Evolutionary conservation across 2,113 vertebrate genomes (phyloP).

Genomic region (Mustela lutreola): DNA sequence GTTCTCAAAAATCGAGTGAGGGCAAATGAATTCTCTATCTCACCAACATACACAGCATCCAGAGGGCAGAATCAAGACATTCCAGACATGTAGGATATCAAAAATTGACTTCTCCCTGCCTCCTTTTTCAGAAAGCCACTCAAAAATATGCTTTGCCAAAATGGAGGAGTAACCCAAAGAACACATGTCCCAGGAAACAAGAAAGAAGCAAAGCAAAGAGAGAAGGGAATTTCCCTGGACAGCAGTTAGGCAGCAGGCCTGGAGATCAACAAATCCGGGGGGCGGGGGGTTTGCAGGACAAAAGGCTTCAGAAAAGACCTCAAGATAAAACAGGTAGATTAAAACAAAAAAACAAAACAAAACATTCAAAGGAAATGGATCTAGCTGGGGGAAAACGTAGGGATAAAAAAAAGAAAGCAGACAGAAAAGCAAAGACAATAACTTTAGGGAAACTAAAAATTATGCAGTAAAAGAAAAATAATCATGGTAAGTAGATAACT

Average conservation of each 20-base stretch:
- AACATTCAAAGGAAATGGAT: background rate
- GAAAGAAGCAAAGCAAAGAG: background rate
- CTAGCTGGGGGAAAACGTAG: background rate
- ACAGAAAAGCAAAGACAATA: background rate
- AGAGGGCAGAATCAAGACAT: background rate
- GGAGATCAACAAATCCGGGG: background rate
- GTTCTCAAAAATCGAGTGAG: background rate
- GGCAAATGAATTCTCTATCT: background rate
- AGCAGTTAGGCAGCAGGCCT: background rate
- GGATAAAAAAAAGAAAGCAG: background rate
- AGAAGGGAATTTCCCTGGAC: background rate
- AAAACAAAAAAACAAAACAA: too few relatives aligned
- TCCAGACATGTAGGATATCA: background rate
- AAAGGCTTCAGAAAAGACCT: background rate
- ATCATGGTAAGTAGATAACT: background rate
- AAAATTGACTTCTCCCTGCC: background rate
- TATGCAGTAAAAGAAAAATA: background rate
- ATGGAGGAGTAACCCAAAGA: background rate
- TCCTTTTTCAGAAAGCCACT: background rate
- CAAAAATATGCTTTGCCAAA: background rate
- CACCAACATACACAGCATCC: too few relatives aligned
- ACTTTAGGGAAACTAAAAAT: background rate
- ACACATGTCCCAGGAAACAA: background rate
- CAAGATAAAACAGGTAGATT: background rate
- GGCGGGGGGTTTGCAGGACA: background rate